Evolutionary conservation across 2,113 vertebrate species (phyloP), one percentile per base, ranked within the genome.

Genomic region (Scopus umbretta): DNA sequence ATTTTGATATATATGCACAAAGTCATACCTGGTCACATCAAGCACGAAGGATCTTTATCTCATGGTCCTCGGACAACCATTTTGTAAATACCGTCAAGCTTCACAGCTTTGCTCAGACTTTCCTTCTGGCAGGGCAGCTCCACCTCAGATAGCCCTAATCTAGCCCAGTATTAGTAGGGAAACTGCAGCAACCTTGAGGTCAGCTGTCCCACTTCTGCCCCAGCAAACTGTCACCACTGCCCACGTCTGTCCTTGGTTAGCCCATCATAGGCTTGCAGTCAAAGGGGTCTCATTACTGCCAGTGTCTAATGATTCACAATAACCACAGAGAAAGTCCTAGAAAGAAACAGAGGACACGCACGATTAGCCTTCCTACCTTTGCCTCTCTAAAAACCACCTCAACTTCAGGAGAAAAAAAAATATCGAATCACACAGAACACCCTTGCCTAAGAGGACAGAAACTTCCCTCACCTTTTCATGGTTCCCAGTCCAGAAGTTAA

Each of bases 21-120:
- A 79, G 20, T 58, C n/a, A 19, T 43, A 59, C 13, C 19, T 63
- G 27, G 6, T 63, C 53, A 72, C 0, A 0, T 5, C 2, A 1
- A 71, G 15, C 1, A 0, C 15, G 16, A 53, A 71, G 32, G 10
- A 47, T 25, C 23, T 79, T 67, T 25, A 22, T 7, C 11, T 71
- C 21, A 3, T 43, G 5, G 45, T 73, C 38, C 42, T 66, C 56
- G 70, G 32, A 49, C 21, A 58, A 59, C 13, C 16, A 6, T 81
- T 74, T 38, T 40, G 22, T 13, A 62, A 76, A 29, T 6, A 8
- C 9, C 2, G n/a, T n/a, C n/a, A n/a, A n/a, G 1, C 9, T 73
- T 59, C 1, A 1, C 45, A 68, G 18, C 22, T 58, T 52, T 61
- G 29, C 40, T 79, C 61, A 75, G 38, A 7, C 2, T 68, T 59